Percentiles rank a stretch among this genome's conserved stretches.
Evolutionary conservation across 2,113 vertebrate species (phyloP).

Genomic region (mouse (Mus musculus)): DNA sequence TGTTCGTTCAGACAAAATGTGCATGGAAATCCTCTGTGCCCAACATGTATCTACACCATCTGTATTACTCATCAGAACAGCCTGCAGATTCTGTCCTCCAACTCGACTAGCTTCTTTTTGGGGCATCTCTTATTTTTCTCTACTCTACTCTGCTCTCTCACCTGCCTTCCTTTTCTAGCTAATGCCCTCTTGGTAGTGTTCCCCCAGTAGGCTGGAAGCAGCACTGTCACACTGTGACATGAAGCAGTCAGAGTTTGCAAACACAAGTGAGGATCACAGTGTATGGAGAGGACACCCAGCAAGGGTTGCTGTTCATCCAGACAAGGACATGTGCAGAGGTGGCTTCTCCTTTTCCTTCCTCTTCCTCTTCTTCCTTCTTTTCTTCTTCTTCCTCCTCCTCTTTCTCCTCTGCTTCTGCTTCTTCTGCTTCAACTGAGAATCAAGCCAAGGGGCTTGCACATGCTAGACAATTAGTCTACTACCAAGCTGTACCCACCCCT

Average conservation of each 20-base stretch:
- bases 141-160: neutral
- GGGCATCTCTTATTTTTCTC: neutral
- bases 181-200: neutral
- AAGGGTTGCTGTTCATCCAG: neutral
- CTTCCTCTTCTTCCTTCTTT: too few species aligned
- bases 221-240: neutral
- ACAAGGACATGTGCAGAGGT: neutral
- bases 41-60: neutral
- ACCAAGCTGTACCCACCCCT: neutral
- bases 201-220: neutral
- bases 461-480: too few species aligned
- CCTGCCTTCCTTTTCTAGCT: neutral
- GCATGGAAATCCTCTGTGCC: neutral
- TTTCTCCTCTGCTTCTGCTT: neutral
- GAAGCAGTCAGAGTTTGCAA: neutral
- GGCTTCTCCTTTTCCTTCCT: neutral
- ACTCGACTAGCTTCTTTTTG: neutral
- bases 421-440: neutral
- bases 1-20: neutral
- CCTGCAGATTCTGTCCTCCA: too few species aligned
- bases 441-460: neutral
- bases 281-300: neutral
- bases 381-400: neutral
- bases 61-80: neutral
- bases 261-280: neutral